A percentile compares a stretch with the other conserved stretches of the same genome.
phyloP scores from a whole-genome alignment of 2,113 vertebrate genomes.

The Aegotheles bennettii region DNA sequence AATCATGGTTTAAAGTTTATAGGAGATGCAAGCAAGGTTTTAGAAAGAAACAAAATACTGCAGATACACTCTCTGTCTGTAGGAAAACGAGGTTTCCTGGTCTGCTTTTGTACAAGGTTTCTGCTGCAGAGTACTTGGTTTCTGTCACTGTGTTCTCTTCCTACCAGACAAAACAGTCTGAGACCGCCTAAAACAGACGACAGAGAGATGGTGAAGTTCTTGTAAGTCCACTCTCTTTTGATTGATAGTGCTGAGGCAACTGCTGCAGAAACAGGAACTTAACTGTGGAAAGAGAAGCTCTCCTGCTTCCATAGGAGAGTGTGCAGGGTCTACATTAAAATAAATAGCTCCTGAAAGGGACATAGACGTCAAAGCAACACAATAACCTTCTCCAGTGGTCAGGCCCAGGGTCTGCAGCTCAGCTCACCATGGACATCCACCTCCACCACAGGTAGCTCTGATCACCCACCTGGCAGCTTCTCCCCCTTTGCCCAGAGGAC shows the following conservation, averaged over 20 bases:
- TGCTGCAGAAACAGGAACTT: not conserved
- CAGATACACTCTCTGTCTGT: not conserved
- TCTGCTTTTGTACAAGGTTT: not conserved
- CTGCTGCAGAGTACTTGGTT: not conserved
- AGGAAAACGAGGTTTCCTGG: not conserved
- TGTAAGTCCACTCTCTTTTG: not conserved
- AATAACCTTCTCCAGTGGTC: not conserved
- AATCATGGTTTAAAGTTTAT: accelerated
- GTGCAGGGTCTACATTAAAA: not conserved
- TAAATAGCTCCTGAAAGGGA: not conserved
- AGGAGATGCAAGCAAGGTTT: not conserved
- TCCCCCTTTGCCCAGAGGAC: not conserved
- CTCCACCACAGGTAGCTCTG: not conserved
- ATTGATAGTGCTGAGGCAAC: not conserved
- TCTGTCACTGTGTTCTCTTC: not conserved
- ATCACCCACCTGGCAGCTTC: not conserved
- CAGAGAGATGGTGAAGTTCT: not conserved
- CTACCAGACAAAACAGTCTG: not conserved
- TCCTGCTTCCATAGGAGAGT: not conserved
- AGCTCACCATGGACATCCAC: not conserved
- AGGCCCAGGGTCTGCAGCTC: not conserved
- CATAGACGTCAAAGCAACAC: accelerated
- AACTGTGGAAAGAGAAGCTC: not conserved
- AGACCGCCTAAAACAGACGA: not conserved
- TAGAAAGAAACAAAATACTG: not conserved